Percentiles rank a stretch among this genome's conserved stretches.
Evolutionary conservation across 2,113 vertebrate species (phyloP).

Genomic region (Sorex fumeus): DNA sequence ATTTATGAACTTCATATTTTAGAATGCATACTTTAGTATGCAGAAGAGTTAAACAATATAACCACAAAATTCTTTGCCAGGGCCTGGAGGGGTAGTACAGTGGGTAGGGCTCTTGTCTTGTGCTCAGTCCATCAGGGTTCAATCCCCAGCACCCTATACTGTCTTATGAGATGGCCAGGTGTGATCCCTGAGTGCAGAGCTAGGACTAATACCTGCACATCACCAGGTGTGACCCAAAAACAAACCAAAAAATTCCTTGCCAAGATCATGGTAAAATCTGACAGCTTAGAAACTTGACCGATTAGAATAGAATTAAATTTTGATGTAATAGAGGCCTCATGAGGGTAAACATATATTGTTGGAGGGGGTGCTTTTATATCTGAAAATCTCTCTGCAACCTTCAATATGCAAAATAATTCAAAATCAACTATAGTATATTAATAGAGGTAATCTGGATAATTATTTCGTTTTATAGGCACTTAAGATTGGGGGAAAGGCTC

Average conservation of each 20-base stretch:
- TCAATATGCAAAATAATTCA: slow-evolving; percentile 37
- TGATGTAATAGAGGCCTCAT: neutral
- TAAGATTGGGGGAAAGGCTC: neutral
- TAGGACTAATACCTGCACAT: too few relatives aligned
- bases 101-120: too few relatives aligned
- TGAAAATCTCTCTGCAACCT: neutral
- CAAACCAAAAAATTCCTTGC: neutral
- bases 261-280: neutral
- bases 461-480: neutral
- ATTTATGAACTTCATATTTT: neutral
- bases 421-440: slow-evolving; percentile 5
- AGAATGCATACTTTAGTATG: neutral
- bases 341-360: neutral
- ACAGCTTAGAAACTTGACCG: neutral
- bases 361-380: neutral
- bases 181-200: too few relatives aligned
- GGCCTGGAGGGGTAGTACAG: neutral
- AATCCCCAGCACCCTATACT: too few relatives aligned
- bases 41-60: neutral
- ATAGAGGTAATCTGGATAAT: neutral
- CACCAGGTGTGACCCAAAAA: too few relatives aligned
- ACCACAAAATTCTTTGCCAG: neutral
- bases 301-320: neutral
- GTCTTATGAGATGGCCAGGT: too few relatives aligned
- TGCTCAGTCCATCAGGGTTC: too few relatives aligned